Evolutionary conservation across 2,113 vertebrate genomes (phyloP).

Genomic region (Amia ocellicauda): DNA sequence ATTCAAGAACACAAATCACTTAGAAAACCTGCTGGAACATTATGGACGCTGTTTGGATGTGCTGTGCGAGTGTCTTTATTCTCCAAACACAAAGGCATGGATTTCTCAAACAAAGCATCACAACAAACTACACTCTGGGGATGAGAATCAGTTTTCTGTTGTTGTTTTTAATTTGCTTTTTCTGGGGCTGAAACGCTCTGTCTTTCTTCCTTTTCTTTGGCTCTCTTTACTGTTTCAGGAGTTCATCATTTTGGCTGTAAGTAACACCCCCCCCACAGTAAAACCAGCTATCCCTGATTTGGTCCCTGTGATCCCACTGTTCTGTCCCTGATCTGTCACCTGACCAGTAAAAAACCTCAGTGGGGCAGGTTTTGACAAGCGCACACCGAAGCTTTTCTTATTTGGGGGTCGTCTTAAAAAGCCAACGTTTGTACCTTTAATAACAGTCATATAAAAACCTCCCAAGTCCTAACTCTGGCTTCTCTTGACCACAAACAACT

Average conservation of each 20-base stretch:
- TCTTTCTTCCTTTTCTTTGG: conserved; percentile 79
- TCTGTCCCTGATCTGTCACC: conserved; percentile 53
- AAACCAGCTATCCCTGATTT: conserved; percentile 54
- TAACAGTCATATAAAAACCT: no score
- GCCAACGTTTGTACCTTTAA: background rate
- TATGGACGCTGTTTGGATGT: no score
- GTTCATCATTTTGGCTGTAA: conserved; percentile 92
- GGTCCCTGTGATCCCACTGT: conserved; percentile 54
- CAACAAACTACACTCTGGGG: background rate
- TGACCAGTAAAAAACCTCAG: background rate
- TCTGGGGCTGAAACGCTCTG: conserved; percentile 54
- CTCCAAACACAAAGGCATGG: no score
- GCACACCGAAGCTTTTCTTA: no score
- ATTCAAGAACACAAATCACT: no score
- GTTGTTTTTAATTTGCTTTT: conserved; percentile 14
- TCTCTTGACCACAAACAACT: conserved; percentile 20
- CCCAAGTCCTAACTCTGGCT: conserved; percentile 7
- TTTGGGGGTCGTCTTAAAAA: no score
- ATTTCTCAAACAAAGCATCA: no score
- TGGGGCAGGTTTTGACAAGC: no score
- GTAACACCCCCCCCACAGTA: conserved; percentile 72
- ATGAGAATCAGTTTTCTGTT: background rate
- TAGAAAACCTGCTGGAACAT: no score
- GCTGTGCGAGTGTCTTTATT: no score
- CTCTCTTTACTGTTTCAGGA: conserved; percentile 86